phyloP scores from a whole-genome alignment of 2,797 vertebrate genomes.

The Gastrophryne carolinensis region DNA sequence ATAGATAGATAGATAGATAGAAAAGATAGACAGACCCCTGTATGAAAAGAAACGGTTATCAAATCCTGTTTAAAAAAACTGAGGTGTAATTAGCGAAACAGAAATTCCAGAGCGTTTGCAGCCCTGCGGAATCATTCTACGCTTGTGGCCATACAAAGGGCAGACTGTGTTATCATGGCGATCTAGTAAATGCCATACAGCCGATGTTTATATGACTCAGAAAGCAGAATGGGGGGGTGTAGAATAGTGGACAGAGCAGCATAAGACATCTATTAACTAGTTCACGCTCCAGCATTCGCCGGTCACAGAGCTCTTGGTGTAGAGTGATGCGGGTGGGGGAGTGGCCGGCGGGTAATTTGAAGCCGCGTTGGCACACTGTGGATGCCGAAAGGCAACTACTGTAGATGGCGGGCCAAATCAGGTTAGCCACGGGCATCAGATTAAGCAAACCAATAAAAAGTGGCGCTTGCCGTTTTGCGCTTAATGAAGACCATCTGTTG shows the following conservation, averaged over 20 bases:
- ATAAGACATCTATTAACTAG: constrained; percentile 28
- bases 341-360: fast-evolving
- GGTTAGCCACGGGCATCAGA: constrained; percentile 30
- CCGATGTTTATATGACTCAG: constrained; percentile 55
- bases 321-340: background rate
- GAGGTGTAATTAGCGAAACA: constrained; percentile 58
- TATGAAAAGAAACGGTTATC: constrained; percentile 62
- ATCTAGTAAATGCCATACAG: constrained; percentile 52
- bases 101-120: constrained; percentile 53
- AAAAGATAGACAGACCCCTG: constrained; percentile 62
- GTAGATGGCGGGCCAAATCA: constrained; percentile 10
- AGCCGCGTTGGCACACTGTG: background rate
- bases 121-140: constrained; percentile 52
- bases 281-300: constrained; percentile 1
- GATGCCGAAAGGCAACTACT: background rate
- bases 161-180: constrained; percentile 59
- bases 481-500: constrained; percentile 32
- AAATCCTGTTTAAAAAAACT: constrained; percentile 60
- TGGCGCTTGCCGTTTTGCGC: constrained; percentile 14
- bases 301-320: background rate
- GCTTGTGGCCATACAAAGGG: constrained; percentile 58
- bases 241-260: constrained; percentile 38
- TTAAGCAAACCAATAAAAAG: constrained; percentile 18
- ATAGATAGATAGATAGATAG: too few species aligned
- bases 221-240: background rate